Evolutionary conservation across 2,888 invertebrate genomes (phyloP).

Genomic region (Venustoraphidia nigricollis): DNA sequence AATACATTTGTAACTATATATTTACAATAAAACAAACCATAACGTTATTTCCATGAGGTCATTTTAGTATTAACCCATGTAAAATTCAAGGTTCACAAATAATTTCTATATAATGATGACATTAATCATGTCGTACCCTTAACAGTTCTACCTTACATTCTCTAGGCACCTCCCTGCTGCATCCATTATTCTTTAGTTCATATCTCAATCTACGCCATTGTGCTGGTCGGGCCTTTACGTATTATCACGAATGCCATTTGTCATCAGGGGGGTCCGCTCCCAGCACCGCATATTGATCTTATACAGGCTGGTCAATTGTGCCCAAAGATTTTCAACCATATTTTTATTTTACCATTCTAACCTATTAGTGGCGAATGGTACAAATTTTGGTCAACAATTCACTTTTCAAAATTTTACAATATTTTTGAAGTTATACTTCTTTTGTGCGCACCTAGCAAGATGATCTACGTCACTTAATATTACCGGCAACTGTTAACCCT

Average conservation of each 20-base stretch:
- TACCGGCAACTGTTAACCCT: too few species aligned
- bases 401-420: too few species aligned
- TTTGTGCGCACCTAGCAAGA: too few species aligned
- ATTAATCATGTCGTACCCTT: background rate
- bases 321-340: too few species aligned
- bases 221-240: background rate
- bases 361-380: too few species aligned
- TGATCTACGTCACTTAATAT: too few species aligned
- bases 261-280: conserved; percentile 1
- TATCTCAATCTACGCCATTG: background rate
- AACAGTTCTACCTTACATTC: background rate
- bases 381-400: too few species aligned
- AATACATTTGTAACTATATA: background rate
- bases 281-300: background rate
- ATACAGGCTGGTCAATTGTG: too few species aligned
- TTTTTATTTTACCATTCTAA: too few species aligned
- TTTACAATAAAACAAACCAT: background rate
- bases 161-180: background rate
- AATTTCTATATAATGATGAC: background rate
- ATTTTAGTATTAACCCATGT: too few species aligned
- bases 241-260: background rate
- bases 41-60: background rate
- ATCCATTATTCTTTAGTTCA: background rate
- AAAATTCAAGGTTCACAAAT: too few species aligned
- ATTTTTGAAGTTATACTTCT: too few species aligned